Evolutionary conservation across 2,888 invertebrate genomes (phyloP).

Genomic region (Vanessa cardui): DNA sequence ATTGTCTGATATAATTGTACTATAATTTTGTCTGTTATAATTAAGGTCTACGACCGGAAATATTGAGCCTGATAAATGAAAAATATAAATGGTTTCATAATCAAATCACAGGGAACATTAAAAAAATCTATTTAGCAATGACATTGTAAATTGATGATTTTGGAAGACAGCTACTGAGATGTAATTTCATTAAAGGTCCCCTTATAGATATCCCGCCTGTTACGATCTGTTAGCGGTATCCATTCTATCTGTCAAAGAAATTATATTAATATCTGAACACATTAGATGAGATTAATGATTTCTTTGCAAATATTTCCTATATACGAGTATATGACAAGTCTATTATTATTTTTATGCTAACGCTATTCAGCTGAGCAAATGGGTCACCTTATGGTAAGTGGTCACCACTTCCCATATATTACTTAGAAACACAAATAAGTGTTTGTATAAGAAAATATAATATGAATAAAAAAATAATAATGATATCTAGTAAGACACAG

Average conservation of each 20-base stretch:
- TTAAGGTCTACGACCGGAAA: no score
- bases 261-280: slow-evolving; percentile 23
- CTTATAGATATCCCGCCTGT: slow-evolving; percentile 4
- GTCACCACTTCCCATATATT: no score
- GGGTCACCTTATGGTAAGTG: no score
- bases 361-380: no score
- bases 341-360: no score
- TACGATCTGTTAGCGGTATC: slow-evolving; percentile 17
- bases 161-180: neutral
- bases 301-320: slow-evolving; percentile 2
- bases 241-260: slow-evolving; percentile 29
- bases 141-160: slow-evolving; percentile 11
- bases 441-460: no score
- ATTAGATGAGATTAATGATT: slow-evolving; percentile 24
- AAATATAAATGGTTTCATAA: neutral
- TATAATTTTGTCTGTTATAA: no score
- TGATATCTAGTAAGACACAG: neutral
- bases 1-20: no score
- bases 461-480: neutral
- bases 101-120: neutral
- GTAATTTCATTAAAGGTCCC: slow-evolving; percentile 12
- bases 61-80: no score
- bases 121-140: neutral
- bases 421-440: no score
- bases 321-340: no score